Percentiles rank a stretch among this genome's conserved stretches.
phyloP scores from a whole-genome alignment of 2,797 vertebrate genomes.

The Syncerus caffer region DNA sequence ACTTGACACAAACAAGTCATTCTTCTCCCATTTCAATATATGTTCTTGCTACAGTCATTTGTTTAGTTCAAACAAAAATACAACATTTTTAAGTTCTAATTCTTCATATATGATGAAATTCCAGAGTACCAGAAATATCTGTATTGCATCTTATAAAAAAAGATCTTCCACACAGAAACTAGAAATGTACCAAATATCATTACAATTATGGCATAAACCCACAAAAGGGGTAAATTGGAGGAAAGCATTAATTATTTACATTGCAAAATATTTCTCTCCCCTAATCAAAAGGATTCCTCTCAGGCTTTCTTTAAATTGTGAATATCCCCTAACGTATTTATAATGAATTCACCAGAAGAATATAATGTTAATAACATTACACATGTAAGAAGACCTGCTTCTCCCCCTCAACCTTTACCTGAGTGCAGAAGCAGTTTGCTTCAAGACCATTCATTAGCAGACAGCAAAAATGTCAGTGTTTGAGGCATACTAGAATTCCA shows the following conservation, averaged over 20 bases:
- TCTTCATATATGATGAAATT: not conserved
- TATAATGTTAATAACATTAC: not conserved
- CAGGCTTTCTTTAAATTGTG: not conserved
- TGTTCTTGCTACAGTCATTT: not conserved
- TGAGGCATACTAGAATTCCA: not conserved
- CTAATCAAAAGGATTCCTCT: not conserved
- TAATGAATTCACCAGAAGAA: not conserved
- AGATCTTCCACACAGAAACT: not conserved
- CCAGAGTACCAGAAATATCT: not conserved
- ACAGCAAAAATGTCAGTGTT: constrained; percentile 36
- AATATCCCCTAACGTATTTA: not conserved
- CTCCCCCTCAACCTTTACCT: not conserved
- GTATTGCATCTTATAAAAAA: not conserved
- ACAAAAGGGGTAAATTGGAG: not conserved
- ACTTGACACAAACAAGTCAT: not conserved
- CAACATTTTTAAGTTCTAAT: not conserved
- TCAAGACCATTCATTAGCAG: not conserved
- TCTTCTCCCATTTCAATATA: not conserved
- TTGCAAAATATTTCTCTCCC: not conserved
- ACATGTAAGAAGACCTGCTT: not conserved
- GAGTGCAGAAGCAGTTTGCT: constrained; percentile 4
- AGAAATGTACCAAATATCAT: not conserved
- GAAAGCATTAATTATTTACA: not conserved
- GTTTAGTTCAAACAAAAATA: not conserved
- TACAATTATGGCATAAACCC: not conserved